phyloP scores from a whole-genome alignment of 2,113 vertebrate genomes.

The Gavia stellata region DNA sequence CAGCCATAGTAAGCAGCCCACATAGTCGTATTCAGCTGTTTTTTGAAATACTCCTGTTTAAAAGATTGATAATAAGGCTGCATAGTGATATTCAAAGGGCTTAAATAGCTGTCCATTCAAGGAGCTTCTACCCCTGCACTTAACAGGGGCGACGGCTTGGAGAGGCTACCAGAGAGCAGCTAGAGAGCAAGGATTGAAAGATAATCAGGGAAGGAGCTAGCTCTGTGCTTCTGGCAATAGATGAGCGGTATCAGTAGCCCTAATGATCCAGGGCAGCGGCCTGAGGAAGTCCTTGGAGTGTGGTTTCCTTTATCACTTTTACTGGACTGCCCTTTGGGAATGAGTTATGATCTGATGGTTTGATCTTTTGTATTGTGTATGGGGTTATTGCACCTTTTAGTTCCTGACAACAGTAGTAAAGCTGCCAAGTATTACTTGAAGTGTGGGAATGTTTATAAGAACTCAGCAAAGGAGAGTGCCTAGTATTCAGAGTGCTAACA shows the following conservation, averaged over 20 bases:
- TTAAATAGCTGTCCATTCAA: not conserved
- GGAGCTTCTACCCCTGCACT: not conserved
- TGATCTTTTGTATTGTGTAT: conserved; percentile 42
- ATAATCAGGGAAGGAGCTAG: not conserved
- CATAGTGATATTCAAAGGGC: not conserved
- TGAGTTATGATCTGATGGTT: conserved; percentile 49
- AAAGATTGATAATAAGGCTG: not conserved
- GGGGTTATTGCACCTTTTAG: conserved; percentile 58
- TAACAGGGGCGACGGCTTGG: not conserved
- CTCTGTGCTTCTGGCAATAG: not conserved
- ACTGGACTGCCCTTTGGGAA: conserved; percentile 19
- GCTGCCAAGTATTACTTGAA: conserved; percentile 52
- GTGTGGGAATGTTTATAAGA: conserved; percentile 62
- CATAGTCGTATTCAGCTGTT: fast-evolving
- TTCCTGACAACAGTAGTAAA: conserved; percentile 57
- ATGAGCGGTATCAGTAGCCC: conserved; percentile 3
- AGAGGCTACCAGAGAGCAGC: not conserved
- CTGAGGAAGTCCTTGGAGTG: conserved; percentile 62
- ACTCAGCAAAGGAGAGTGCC: conserved; percentile 1
- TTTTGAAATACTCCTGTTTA: not conserved
- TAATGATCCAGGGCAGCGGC: conserved; percentile 38
- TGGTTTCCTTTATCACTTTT: conserved; percentile 53
- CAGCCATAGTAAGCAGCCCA: not conserved
- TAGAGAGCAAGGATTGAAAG: not conserved
- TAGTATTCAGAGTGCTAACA: not conserved